Percentiles rank a stretch among this genome's conserved stretches.
Evolutionary conservation across 2,113 vertebrate species (phyloP).

Genomic region (Coturnix japonica): DNA sequence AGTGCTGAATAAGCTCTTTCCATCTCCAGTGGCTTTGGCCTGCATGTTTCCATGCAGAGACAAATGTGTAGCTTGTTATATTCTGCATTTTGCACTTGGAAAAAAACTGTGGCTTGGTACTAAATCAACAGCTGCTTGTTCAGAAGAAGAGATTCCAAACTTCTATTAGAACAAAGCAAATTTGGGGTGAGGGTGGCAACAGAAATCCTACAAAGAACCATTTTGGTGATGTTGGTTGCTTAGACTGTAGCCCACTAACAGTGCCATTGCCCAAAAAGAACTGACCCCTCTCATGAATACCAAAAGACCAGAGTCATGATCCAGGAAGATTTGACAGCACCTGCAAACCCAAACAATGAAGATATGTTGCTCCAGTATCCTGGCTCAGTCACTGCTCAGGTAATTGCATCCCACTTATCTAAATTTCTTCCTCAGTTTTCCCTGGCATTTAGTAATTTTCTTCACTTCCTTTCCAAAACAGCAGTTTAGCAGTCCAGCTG

Average conservation of each 20-base stretch:
- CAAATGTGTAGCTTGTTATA: slow-evolving; percentile 13
- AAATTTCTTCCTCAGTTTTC: slow-evolving; percentile 61
- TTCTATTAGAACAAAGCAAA: neutral
- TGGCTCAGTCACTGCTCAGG: slow-evolving; percentile 33
- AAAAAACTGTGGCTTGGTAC: neutral
- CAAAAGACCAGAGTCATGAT: neutral
- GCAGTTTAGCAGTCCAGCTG: neutral
- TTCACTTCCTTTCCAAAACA: slow-evolving; percentile 13
- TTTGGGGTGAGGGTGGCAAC: neutral
- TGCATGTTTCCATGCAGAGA: slow-evolving; percentile 2
- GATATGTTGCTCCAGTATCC: neutral
- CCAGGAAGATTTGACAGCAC: neutral
- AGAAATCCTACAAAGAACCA: neutral
- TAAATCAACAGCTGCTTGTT: slow-evolving; percentile 37
- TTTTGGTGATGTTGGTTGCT: neutral
- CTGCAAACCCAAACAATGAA: neutral
- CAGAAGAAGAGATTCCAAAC: neutral
- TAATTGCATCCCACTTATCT: slow-evolving; percentile 47
- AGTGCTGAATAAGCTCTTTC: slow-evolving; percentile 63
- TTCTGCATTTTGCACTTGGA: slow-evolving; percentile 7
- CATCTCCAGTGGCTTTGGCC: slow-evolving; percentile 59
- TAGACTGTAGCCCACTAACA: neutral
- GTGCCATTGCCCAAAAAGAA: neutral
- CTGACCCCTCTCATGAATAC: neutral
- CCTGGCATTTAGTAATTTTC: slow-evolving; percentile 28